These are phyloP conservation scores for Rhopalosiphum nymphaeae DNA, from an alignment of 2,888 invertebrate species.

Conservation along the genomic window DNA sequence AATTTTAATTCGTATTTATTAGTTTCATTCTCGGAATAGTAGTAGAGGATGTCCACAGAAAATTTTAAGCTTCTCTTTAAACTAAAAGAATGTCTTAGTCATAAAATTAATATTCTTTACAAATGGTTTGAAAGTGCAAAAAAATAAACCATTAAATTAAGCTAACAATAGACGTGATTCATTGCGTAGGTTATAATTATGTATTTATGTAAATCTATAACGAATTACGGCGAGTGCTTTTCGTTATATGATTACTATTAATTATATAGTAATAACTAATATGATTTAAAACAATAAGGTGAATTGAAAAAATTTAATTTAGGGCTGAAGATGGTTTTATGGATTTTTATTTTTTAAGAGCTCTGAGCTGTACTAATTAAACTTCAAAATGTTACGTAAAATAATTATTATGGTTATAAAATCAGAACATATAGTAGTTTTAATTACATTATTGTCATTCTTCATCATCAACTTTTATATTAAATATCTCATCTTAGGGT, in stretches of 20 bases:
- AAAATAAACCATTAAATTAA: conserved; percentile 29
- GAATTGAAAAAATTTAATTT: conserved; percentile 1
- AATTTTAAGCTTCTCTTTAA: neutral
- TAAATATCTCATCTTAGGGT: conserved; percentile 58
- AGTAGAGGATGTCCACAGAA: neutral
- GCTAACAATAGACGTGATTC: neutral
- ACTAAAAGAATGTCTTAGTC: neutral
- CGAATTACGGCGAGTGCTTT: neutral
- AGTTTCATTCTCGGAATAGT: neutral
- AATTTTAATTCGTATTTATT: neutral
- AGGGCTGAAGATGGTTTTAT: neutral
- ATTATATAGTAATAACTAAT: conserved; percentile 3
- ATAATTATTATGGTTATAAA: conserved; percentile 49
- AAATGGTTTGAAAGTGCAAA: neutral
- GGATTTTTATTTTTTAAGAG: neutral
- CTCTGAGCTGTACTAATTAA: conserved; percentile 44
- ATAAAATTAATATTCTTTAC: neutral
- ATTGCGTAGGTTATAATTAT: neutral
- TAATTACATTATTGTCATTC: conserved; percentile 64
- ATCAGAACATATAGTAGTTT: conserved; percentile 22
- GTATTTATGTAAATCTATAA: conserved; percentile 36
- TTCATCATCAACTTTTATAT: conserved; percentile 63
- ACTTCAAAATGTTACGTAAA: conserved; percentile 48
- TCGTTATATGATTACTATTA: neutral
- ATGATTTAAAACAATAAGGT: neutral